Percentiles rank a stretch among this genome's conserved stretches.
Evolutionary conservation across 2,113 vertebrate species (phyloP).

Genomic region (Cichladusa arquata): DNA sequence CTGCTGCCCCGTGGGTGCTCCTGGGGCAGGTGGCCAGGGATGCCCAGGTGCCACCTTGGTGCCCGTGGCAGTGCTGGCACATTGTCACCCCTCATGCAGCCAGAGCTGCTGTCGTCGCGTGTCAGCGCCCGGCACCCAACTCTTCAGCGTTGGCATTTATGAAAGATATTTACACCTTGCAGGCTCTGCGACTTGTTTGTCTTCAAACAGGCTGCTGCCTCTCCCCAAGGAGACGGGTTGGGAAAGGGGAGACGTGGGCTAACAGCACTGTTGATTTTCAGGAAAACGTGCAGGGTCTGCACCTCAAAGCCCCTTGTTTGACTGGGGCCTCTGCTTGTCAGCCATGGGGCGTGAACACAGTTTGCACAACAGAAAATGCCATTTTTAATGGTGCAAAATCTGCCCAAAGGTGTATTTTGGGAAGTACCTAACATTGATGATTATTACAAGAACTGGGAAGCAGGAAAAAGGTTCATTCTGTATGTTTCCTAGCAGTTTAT

Average conservation of each 20-base stretch:
- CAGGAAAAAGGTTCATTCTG: neutral
- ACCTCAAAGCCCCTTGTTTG: neutral
- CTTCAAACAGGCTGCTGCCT: constrained; percentile 37
- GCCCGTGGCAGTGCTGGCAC: neutral
- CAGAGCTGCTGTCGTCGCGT: constrained; percentile 2
- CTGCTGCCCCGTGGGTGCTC: neutral
- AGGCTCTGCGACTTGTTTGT: neutral
- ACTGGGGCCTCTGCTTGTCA: neutral
- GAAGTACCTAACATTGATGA: neutral
- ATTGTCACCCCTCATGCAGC: neutral
- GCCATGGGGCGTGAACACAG: neutral
- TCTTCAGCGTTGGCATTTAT: neutral
- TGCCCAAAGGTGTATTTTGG: neutral
- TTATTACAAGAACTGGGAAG: neutral
- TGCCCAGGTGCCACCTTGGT: neutral
- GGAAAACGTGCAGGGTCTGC: neutral
- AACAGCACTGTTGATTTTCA: neutral
- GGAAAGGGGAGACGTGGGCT: neutral
- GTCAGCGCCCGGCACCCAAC: neutral
- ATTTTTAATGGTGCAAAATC: neutral
- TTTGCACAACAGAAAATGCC: neutral
- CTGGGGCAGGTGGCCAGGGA: accelerated
- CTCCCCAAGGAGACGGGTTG: neutral
- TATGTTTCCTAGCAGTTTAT: neutral
- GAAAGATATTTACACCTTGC: constrained; percentile 31